Evolutionary conservation across 2,888 invertebrate genomes (phyloP), one percentile per base, ranked within the genome.

Genomic region (Pseudococcus viburni): DNA sequence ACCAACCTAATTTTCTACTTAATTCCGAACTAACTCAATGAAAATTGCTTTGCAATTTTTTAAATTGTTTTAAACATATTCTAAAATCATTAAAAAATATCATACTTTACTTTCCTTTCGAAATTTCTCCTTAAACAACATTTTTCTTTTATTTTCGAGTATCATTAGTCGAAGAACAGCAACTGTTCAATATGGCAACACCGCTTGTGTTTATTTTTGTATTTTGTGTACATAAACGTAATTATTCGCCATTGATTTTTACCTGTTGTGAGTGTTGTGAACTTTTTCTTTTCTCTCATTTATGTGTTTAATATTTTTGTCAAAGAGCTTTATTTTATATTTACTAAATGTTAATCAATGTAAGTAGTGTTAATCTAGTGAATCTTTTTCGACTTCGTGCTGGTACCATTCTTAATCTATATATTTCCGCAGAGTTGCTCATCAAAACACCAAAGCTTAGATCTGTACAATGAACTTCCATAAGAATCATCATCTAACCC

Each of bases 201-300:
- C 19, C 22, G 80, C 9, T 5, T 19, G 80, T 83, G 80, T 83
- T 83, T 83, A 83, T 83, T 83, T 83, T 83, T 19, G 46, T 83
- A 83, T 83, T 19, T 83, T 83, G 80, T 83, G 80, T 83, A 83
- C 33, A 83, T 33, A 83, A 83, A 83, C 33, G 80, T 42, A 46
- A 83, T 39, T 11, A 12, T 46, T 83, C 80, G 80, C 80, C 80
- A 83, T 83, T 83, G 80, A 83, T 83, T 83, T 83, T 83, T 83
- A 83, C 80, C 80, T 83, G 80, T 83, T 83, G 80, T 83, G 15
- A 83, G 46, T 83, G 46, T 83, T 83, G 80, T 83, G 15, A 83
- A 83, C 42, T 42, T 42, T 83, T 83, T 73, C 42, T 42, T 42
- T 83, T 83, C 33, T 19, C 46, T 46, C 73, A 4, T 4, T 73